Percentiles rank a stretch among this genome's conserved stretches.
Evolutionary conservation across 2,797 vertebrate genomes (phyloP).

Genomic region (Gymnopithys bicolor): DNA sequence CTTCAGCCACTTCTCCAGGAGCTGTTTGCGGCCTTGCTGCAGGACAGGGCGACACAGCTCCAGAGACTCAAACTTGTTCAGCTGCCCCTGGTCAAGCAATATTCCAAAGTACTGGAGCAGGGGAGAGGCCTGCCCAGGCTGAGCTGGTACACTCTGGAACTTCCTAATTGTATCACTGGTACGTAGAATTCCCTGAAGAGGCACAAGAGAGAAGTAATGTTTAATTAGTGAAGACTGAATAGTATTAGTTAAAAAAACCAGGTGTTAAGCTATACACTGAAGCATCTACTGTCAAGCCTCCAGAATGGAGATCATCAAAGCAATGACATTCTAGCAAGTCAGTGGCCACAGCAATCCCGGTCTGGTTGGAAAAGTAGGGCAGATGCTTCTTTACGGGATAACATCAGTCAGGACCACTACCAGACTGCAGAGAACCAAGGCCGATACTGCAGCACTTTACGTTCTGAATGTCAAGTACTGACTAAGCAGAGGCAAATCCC

Average conservation of each 20-base stretch:
- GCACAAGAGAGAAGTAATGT: background rate
- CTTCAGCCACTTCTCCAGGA: slow-evolving; percentile 95
- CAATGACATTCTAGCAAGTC: background rate
- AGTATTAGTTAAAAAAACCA: background rate
- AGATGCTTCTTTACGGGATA: background rate
- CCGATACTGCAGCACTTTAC: background rate
- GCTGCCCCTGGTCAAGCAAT: slow-evolving; percentile 91
- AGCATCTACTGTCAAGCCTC: background rate
- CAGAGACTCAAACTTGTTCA: slow-evolving; percentile 92
- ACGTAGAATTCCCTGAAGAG: slow-evolving; percentile 86
- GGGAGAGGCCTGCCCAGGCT: slow-evolving; percentile 90
- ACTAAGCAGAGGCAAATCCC: background rate
- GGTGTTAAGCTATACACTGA: background rate
- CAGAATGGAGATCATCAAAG: background rate
- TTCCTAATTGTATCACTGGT: slow-evolving; percentile 90
- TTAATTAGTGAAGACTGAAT: background rate
- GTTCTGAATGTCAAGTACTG: background rate
- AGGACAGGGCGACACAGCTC: slow-evolving; percentile 91
- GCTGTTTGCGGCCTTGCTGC: slow-evolving; percentile 91
- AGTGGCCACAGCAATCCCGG: background rate
- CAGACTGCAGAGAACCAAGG: background rate
- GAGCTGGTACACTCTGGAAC: slow-evolving; percentile 90
- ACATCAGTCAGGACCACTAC: background rate
- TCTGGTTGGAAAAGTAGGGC: background rate
- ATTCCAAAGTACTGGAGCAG: slow-evolving; percentile 93